phyloP scores from a whole-genome alignment of 2,797 vertebrate genomes.

The Synaphobranchus kaupii region DNA sequence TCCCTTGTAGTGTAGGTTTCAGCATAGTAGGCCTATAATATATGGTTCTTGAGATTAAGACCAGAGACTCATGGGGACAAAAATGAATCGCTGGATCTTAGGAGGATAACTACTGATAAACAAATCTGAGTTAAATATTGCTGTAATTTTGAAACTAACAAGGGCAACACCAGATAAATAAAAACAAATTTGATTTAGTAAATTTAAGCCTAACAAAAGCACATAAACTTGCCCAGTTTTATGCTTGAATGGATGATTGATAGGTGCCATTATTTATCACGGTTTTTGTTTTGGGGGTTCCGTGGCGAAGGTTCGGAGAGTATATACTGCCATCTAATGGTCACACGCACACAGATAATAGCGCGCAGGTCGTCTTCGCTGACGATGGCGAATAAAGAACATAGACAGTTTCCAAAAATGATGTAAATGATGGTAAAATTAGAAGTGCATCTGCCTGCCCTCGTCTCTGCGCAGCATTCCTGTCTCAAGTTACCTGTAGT shows the following conservation, averaged over 20 bases:
- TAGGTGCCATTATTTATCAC: not conserved
- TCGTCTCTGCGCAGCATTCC: slow-evolving; percentile 1
- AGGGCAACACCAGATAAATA: not conserved
- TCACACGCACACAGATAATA: slow-evolving; percentile 8
- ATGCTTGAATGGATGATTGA: not conserved
- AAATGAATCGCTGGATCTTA: not conserved
- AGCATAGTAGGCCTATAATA: too few relatives aligned
- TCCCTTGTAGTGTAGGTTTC: not conserved
- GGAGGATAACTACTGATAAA: not conserved
- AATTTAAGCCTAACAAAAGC: slow-evolving; percentile 3
- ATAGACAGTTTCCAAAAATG: not conserved
- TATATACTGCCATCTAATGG: slow-evolving; percentile 49
- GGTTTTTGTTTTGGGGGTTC: not conserved
- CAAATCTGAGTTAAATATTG: not conserved
- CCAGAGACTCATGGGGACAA: too few relatives aligned
- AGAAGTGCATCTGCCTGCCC: not conserved
- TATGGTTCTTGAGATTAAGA: too few relatives aligned
- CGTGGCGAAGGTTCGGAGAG: slow-evolving; percentile 13
- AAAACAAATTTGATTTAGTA: not conserved
- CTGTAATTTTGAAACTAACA: not conserved
- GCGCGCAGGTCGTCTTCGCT: not conserved
- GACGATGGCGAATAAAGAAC: not conserved
- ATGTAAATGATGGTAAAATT: slow-evolving; percentile 13
- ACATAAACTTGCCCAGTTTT: not conserved
- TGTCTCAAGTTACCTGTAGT: slow-evolving; percentile 31